Conservation (phyloP, 2,888 invertebrate species). For the Limnephilus marmoratus region DNA sequence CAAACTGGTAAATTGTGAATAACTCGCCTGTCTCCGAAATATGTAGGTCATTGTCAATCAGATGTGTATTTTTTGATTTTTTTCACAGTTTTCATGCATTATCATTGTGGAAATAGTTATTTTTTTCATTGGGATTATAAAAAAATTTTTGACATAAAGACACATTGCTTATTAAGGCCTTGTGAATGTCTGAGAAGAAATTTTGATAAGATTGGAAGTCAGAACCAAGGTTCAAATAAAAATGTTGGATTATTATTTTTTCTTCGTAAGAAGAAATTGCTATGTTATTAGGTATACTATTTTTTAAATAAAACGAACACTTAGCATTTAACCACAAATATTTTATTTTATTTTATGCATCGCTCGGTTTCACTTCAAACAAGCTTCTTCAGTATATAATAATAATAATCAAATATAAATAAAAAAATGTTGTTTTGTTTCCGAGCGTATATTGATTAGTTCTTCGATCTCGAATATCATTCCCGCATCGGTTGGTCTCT, state of each 20-base stretch:
- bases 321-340: too few species aligned
- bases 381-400: too few species aligned
- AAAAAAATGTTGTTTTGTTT: too few species aligned
- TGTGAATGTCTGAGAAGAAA: background rate
- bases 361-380: too few species aligned
- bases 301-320: too few species aligned
- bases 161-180: background rate
- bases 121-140: background rate
- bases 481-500: too few species aligned
- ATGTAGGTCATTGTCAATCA: slow-evolving; percentile 17
- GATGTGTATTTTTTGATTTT: background rate
- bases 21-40: slow-evolving; percentile 7
- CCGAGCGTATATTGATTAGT: too few species aligned
- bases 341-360: too few species aligned
- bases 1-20: background rate
- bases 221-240: background rate
- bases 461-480: too few species aligned
- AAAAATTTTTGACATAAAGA: background rate
- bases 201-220: background rate
- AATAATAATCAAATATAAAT: too few species aligned
- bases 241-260: background rate
- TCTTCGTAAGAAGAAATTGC: too few species aligned
- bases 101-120: background rate
- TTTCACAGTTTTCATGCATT: background rate
- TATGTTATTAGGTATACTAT: too few species aligned